Evolutionary conservation across 2,113 vertebrate species (phyloP).

Genomic region (Leptobrachium ailaonicum): DNA sequence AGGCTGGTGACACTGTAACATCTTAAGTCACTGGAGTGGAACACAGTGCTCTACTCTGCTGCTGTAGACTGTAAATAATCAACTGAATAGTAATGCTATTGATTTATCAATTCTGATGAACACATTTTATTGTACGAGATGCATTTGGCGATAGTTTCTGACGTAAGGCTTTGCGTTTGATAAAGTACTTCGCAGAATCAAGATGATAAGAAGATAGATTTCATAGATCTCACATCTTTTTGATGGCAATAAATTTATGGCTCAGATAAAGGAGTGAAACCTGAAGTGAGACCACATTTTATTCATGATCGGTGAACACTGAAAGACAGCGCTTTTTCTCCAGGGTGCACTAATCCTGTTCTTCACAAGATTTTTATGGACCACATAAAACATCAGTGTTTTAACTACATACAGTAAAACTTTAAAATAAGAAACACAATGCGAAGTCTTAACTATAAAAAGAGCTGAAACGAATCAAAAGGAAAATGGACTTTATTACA

Average conservation of each 20-base stretch:
- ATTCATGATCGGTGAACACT: background rate
- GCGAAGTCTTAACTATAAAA: too few species aligned
- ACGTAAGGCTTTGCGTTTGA: background rate
- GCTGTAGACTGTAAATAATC: too few species aligned
- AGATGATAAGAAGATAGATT: too few species aligned
- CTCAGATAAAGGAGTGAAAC: slow-evolving; percentile 31
- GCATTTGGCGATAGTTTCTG: too few species aligned
- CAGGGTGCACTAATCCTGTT: slow-evolving; percentile 34
- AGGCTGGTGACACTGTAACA: too few species aligned
- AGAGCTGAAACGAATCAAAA: too few species aligned
- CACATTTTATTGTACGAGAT: slow-evolving; percentile 10
- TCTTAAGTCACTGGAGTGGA: too few species aligned
- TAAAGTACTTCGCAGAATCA: slow-evolving; percentile 14
- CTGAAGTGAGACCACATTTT: slow-evolving; percentile 20
- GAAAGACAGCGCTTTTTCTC: background rate
- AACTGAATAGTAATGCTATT: slow-evolving; percentile 15
- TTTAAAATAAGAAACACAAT: slow-evolving; percentile 3
- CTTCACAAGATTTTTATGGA: slow-evolving; percentile 34
- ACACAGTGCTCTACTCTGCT: too few species aligned
- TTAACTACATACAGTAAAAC: background rate
- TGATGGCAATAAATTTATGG: slow-evolving; percentile 40
- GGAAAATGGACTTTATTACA: too few species aligned
- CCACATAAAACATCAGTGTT: slow-evolving; percentile 8
- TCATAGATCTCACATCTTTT: slow-evolving; percentile 33
- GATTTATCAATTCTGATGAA: slow-evolving; percentile 29